Conservation (phyloP, 2,113 vertebrate species). For the Cranoglanis bouderius region DNA sequence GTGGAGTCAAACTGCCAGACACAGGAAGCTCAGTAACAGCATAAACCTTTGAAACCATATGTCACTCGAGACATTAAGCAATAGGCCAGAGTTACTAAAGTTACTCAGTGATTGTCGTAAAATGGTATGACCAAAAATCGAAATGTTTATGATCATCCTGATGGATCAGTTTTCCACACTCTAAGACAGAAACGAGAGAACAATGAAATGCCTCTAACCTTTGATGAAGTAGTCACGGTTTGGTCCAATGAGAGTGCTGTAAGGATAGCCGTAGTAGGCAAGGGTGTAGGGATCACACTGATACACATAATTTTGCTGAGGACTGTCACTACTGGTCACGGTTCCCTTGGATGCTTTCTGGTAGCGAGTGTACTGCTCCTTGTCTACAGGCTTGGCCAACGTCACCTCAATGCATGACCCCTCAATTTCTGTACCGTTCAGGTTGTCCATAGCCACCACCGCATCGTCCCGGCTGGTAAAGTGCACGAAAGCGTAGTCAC, state of each 20-base stretch:
- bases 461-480: constrained; percentile 93
- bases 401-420: constrained; percentile 96
- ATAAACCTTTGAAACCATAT: constrained; percentile 9
- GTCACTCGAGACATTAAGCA: constrained; percentile 22
- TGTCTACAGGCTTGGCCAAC: constrained; percentile 96
- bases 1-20: constrained; percentile 1
- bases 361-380: constrained; percentile 96
- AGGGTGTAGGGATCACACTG: constrained; percentile 95
- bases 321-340: constrained; percentile 66
- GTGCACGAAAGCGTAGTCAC: constrained; percentile 97
- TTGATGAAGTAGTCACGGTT: constrained; percentile 98
- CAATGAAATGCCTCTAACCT: constrained; percentile 78
- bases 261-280: constrained; percentile 94
- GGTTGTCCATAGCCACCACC: constrained; percentile 91
- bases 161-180: not conserved
- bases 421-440: constrained; percentile 92
- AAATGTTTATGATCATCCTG: not conserved
- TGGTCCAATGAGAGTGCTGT: constrained; percentile 93
- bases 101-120: constrained; percentile 32
- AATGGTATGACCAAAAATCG: constrained; percentile 26
- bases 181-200: not conserved
- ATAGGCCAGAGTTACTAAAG: constrained; percentile 4
- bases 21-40: constrained; percentile 25
- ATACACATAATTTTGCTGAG: constrained; percentile 89
- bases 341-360: constrained; percentile 92